Base-by-base conservation (phyloP, 2,888 invertebrate genomes). In the Callimorpha dominula region DNA sequence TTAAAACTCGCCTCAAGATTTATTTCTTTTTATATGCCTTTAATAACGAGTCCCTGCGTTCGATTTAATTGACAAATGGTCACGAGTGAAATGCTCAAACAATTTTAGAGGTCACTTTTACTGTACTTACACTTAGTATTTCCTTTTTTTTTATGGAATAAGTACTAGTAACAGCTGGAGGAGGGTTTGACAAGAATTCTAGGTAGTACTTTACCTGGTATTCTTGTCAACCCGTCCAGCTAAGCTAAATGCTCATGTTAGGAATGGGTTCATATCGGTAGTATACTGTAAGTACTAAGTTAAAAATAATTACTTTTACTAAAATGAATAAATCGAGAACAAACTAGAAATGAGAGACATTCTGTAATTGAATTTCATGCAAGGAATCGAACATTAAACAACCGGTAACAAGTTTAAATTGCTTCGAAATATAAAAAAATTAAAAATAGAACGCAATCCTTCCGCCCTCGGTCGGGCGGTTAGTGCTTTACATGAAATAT, bases 401-500 rank as follows among this genome's bases (percentile, higher is more conserved):
- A 87, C 85, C 85, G 84, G 86, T 86, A 86, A 85, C 83, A 86
- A 83, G 85, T 88, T 88, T 88, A 90, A 93, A 94, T 93, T 93
- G 93, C 89, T 90, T 92, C 89, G 91, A 94, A 95, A 94, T 94
- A 93, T 94, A 93, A 93, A 93, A 68, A 92, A 87, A 88, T 91
- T 92, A 92, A 93, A 95, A 95, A 95, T 95, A 95, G 95, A 95
- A 95, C 92, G 90, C 94, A 95, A 95, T 95, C 95, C 95, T 95
- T 95, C 95, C 95, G 94, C 95, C 95, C 95, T 94, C 94, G 91
- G 92, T 89, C 91, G 89, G 86, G 85, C 90, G 91, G 93, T 93
- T 94, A 93, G 94, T 93, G 94, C 94, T 95, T 95, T 95, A 95
- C 95, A 95, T 95, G 95, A 95, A 95, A 95, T 95, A 95, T 95